phyloP scores from a whole-genome alignment of 2,113 vertebrate genomes.

The Glaucidium brasilianum region DNA sequence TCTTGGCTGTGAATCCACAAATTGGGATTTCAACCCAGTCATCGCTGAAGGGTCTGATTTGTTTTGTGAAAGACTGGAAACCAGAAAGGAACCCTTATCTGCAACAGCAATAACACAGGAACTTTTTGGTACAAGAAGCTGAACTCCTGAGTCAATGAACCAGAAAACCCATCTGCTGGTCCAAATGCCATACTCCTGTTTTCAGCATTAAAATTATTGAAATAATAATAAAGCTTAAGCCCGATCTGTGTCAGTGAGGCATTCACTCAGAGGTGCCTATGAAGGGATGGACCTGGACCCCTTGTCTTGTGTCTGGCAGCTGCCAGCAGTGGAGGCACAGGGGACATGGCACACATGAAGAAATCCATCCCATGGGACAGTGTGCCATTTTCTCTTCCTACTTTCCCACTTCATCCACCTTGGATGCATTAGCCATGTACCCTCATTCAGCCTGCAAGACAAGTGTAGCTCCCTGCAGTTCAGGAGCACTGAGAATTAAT shows the following conservation, averaged over 20 bases:
- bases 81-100: background rate
- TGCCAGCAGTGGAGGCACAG: rapidly evolving
- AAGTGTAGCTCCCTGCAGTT: background rate
- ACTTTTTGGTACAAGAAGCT: background rate
- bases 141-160: background rate
- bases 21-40: background rate
- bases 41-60: background rate
- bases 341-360: background rate
- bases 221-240: background rate
- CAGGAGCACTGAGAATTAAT: background rate
- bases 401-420: background rate
- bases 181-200: background rate
- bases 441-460: background rate
- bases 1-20: background rate
- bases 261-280: background rate
- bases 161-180: background rate
- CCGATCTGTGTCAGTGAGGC: background rate
- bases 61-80: background rate
- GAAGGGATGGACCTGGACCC: background rate
- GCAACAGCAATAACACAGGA: background rate
- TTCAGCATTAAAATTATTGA: background rate
- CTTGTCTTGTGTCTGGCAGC: background rate
- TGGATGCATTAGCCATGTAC: background rate
- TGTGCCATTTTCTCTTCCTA: background rate
- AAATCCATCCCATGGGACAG: background rate